Percentiles rank a stretch among this genome's conserved stretches.
phyloP scores from a whole-genome alignment of 2,113 vertebrate species.

The Eptesicus fuscus region DNA sequence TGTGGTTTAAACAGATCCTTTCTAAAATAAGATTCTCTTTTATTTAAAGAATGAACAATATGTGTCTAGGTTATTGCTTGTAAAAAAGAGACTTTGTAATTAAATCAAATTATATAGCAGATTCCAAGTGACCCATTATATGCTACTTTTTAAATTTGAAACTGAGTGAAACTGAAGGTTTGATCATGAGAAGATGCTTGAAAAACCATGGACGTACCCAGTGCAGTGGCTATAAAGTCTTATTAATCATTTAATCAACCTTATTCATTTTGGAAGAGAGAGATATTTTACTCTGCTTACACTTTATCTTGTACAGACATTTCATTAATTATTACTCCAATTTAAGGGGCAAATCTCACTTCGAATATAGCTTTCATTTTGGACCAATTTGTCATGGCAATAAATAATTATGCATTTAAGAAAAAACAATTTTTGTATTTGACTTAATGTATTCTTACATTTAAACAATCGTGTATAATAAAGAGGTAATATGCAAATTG shows the following conservation, averaged over 20 bases:
- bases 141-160: slow-evolving; percentile 60
- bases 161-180: slow-evolving; percentile 51
- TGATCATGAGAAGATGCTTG: slow-evolving; percentile 44
- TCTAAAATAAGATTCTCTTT: slow-evolving; percentile 57
- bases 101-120: slow-evolving; percentile 56
- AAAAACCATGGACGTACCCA: slow-evolving; percentile 17
- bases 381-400: slow-evolving; percentile 68
- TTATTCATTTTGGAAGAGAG: slow-evolving; percentile 45
- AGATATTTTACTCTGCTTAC: slow-evolving; percentile 56
- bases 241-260: slow-evolving; percentile 39
- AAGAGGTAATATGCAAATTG: too few species aligned
- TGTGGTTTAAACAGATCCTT: slow-evolving; percentile 54
- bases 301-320: slow-evolving; percentile 68
- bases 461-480: slow-evolving; percentile 26
- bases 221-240: slow-evolving; percentile 59
- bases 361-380: slow-evolving; percentile 66
- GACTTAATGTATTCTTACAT: slow-evolving; percentile 51
- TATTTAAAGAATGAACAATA: slow-evolving; percentile 46
- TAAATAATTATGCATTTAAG: slow-evolving; percentile 69
- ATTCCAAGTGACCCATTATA: slow-evolving; percentile 46
- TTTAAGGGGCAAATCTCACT: slow-evolving; percentile 40
- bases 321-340: slow-evolving; percentile 59
- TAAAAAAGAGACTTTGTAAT: slow-evolving; percentile 72
- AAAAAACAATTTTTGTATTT: slow-evolving; percentile 56
- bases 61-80: slow-evolving; percentile 62